Conservation (phyloP, 2,113 vertebrate genomes). For the Cnemophilus loriae region DNA sequence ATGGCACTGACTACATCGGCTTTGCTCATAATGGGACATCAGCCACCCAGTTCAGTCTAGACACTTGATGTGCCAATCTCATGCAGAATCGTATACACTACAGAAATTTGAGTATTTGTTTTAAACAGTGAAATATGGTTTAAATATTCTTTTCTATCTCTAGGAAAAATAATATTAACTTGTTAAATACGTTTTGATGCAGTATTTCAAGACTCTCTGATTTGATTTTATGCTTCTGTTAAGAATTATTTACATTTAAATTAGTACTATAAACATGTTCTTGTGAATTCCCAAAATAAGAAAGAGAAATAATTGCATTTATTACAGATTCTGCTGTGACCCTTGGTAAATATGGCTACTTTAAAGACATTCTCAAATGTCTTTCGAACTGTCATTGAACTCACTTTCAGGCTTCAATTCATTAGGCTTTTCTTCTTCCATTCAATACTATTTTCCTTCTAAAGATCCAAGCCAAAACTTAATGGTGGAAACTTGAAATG, state of each 20-base stretch:
- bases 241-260: neutral
- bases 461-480: neutral
- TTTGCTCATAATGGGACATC: neutral
- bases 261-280: neutral
- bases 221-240: neutral
- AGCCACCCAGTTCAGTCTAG: neutral
- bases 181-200: neutral
- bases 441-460: neutral
- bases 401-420: neutral
- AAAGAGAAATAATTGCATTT: neutral
- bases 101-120: neutral
- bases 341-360: neutral
- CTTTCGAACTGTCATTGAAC: neutral
- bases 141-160: neutral
- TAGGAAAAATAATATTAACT: neutral
- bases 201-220: neutral
- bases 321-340: neutral
- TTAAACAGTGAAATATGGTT: neutral
- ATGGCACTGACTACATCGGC: neutral
- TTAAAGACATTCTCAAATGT: neutral
- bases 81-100: neutral
- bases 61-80: neutral
- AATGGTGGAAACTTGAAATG: neutral
- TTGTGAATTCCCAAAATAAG: neutral
- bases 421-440: neutral